Evolutionary conservation across 2,888 invertebrate genomes (phyloP), one percentile per base, ranked within the genome.

Genomic region (Spisula solida): DNA sequence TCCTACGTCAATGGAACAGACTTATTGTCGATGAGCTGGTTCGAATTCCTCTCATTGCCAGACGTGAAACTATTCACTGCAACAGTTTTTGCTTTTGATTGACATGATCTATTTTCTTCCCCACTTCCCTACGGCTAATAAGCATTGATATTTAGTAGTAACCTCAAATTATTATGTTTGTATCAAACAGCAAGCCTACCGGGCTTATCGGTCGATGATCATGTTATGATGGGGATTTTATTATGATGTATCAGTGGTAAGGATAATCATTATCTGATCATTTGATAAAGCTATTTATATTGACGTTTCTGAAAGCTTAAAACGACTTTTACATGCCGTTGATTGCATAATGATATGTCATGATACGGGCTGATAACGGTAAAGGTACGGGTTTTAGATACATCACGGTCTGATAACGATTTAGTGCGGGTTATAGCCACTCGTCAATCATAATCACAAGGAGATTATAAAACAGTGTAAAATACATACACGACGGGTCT

Each of bases 201-300:
- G 41, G 85, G 88, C 88, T 88, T 86, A 88, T 88, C 88, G 82
- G 88, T n/a, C 16, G 34, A 16, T 29, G 79, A 88, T 88, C 85
- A 41, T 86, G 88, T 88, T 81, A 79, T 60, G 79, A 87, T 87
- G 60, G 12, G 29, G 79, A 34, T 79, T 75, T 85, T 85, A 79
- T 79, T 85, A 85, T 78, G 85, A 85, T 79, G 79, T 79, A 85
- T 78, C 85, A 55, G 78, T 75, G 29, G 16, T 34, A 29, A 4
- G 12, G 79, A 70, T 56, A 34, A 85, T 79, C 75, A 51, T 10
- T 25, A 66, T 75, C 29, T 29, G 85, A 79, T 85, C 12, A 41
- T 34, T 56, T 78, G 79, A 79, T 79, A 75, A n/a, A 31, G 2
- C 16, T 79, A 56, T 79, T 79, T 56, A 25, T 29, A 48, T 29